Evolutionary conservation across 2,113 vertebrate species (phyloP).

Genomic region (Pachycephala philippinensis): DNA sequence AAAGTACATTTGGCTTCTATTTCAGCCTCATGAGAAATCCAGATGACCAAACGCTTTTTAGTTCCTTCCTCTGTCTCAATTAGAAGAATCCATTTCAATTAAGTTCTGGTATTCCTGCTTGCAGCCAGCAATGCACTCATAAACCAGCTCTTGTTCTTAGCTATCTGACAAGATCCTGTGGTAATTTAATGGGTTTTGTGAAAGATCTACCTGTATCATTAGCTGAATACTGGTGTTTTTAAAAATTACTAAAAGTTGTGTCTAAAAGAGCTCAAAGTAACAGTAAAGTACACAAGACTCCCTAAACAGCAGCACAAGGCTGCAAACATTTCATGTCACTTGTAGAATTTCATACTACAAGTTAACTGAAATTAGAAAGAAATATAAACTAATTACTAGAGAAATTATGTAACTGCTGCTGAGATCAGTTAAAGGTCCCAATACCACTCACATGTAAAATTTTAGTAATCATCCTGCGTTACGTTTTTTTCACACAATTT

Average conservation of each 20-base stretch:
- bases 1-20: background rate
- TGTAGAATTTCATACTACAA: background rate
- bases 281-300: background rate
- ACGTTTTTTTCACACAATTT: background rate
- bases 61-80: slow-evolving; percentile 21
- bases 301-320: background rate
- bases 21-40: slow-evolving; percentile 33
- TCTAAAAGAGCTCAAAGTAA: background rate
- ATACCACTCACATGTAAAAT: background rate
- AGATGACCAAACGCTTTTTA: slow-evolving; percentile 17
- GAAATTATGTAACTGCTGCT: background rate
- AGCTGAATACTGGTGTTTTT: background rate
- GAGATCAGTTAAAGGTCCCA: background rate
- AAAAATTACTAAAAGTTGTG: background rate
- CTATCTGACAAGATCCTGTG: background rate
- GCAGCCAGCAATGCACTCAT: background rate
- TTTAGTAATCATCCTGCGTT: background rate
- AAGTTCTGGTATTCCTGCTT: background rate
- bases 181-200: background rate
- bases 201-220: background rate
- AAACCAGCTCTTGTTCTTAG: background rate
- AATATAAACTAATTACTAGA: background rate
- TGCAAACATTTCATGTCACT: background rate
- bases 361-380: background rate
- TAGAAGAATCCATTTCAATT: slow-evolving; percentile 16